Conservation (phyloP, 1,140 invertebrate species). For the Mercenaria mercenaria region DNA sequence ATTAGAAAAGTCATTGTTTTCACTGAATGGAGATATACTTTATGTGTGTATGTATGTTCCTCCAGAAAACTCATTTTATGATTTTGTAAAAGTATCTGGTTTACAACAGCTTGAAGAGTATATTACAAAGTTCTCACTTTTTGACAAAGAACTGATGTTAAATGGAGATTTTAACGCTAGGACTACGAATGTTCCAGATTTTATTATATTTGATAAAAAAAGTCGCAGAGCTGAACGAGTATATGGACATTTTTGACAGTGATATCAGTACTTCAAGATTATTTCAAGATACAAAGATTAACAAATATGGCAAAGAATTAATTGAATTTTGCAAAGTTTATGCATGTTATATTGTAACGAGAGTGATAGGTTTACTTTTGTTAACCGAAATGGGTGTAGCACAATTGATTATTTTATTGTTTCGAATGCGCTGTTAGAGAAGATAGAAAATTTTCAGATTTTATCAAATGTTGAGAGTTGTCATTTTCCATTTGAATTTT, state of each 20-base stretch:
- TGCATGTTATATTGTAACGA: too few relatives aligned
- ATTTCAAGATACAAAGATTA: neutral
- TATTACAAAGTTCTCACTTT: neutral
- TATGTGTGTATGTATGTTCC: conserved; percentile 9
- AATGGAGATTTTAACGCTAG: too few relatives aligned
- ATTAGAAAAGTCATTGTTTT: conserved; percentile 31
- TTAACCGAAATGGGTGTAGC: too few relatives aligned
- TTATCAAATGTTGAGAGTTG: too few relatives aligned
- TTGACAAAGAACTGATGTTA: neutral
- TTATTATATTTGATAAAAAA: neutral
- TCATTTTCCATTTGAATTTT: too few relatives aligned
- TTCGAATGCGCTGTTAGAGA: too few relatives aligned
- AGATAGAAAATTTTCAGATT: too few relatives aligned
- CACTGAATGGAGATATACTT: conserved; percentile 1
- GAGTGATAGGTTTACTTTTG: too few relatives aligned
- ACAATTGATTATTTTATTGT: too few relatives aligned
- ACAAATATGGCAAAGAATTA: neutral
- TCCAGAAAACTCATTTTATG: conserved; percentile 30
- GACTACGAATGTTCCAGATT: neutral
- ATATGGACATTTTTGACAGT: neutral
- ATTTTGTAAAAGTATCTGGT: neutral
- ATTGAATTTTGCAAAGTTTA: neutral
- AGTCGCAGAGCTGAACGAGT: neutral
- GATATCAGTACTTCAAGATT: neutral
- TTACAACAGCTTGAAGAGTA: neutral